These are phyloP conservation scores for Dolichoris vasculosae DNA, from an alignment of 1,140 invertebrate genomes.

Conservation along the genomic window DNA sequence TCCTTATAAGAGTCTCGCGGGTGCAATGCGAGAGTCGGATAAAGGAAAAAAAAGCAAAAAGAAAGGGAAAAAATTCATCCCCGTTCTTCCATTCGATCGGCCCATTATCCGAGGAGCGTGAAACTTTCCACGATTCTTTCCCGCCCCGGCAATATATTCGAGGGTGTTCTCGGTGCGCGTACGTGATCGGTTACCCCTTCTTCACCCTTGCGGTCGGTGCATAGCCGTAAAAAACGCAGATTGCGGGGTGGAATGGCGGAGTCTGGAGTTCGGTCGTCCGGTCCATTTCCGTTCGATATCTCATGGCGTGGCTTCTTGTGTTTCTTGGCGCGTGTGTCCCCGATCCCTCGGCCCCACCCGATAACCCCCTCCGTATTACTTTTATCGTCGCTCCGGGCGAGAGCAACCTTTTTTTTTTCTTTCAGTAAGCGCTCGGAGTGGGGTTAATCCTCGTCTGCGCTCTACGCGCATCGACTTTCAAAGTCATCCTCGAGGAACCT, in stretches of 20 bases:
- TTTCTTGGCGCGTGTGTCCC: not conserved
- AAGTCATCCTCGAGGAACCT: not conserved
- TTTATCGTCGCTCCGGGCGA: not conserved
- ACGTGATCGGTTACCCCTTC: not conserved
- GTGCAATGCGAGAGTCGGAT: not conserved
- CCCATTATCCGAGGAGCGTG: not conserved
- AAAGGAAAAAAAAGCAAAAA: not conserved
- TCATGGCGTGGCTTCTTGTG: not conserved
- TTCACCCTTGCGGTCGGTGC: not conserved
- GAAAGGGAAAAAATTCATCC: not conserved
- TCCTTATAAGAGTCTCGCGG: not conserved
- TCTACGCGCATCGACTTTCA: not conserved
- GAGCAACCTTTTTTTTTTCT: not conserved
- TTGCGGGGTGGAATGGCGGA: not conserved
- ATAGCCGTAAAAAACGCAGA: not conserved
- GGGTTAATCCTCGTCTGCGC: not conserved
- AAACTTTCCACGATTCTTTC: not conserved
- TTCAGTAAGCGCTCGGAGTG: too few species aligned
- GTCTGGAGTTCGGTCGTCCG: not conserved
- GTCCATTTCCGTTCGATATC: slow-evolving; percentile 28
- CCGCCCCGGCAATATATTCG: slow-evolving; percentile 19
- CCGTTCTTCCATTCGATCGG: not conserved
- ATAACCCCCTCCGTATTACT: not conserved
- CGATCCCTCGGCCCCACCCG: not conserved
- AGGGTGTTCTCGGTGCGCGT: not conserved